Evolutionary conservation across 2,113 vertebrate species (phyloP).

Genomic region (Tenebrosternarchus preto): DNA sequence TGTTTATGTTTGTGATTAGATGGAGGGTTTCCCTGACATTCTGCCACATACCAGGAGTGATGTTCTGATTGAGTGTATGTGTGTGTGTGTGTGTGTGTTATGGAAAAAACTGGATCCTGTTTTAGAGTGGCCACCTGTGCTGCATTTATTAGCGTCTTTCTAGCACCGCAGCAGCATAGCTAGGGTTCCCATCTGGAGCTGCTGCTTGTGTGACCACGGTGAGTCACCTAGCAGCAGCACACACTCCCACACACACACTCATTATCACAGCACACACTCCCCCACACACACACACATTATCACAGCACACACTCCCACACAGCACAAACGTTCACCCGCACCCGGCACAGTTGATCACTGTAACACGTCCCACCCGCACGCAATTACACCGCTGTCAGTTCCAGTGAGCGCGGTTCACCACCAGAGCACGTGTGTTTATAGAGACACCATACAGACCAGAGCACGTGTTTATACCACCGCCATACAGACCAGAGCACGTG

Average conservation of each 20-base stretch:
- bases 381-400: constrained; percentile 55
- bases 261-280: neutral
- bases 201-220: constrained; percentile 20
- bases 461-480: neutral
- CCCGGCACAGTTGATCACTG: constrained; percentile 44
- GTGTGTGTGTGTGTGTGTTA: neutral
- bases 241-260: constrained; percentile 6
- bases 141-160: constrained; percentile 42
- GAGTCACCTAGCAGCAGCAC: neutral
- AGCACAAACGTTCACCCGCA: neutral
- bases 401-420: constrained; percentile 32
- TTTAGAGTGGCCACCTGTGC: constrained; percentile 44
- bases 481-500: neutral
- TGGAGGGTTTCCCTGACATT: neutral
- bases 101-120: neutral
- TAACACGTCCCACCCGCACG: constrained; percentile 41
- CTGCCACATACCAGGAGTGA: neutral
- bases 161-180: neutral
- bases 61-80: constrained; percentile 24
- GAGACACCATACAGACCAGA: neutral
- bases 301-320: no score
- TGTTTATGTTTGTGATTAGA: constrained; percentile 3
- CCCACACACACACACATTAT: constrained; percentile 14
- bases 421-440: neutral
- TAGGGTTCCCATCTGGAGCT: constrained; percentile 34